Percentiles rank a stretch among this genome's conserved stretches.
Evolutionary conservation across 2,888 invertebrate species (phyloP).

Genomic region (Lepidocyrtinus sp.): DNA sequence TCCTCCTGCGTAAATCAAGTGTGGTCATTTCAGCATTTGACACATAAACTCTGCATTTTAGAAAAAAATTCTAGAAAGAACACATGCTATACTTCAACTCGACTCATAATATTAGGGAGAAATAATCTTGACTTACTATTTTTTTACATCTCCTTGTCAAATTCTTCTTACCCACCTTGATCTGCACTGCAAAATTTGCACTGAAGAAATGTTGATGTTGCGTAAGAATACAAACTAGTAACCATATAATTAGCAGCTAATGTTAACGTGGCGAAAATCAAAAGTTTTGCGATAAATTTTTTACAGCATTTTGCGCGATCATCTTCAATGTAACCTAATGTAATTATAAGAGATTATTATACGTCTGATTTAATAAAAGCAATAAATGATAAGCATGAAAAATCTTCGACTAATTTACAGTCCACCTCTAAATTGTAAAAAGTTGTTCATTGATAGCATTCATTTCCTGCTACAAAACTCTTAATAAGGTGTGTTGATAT

Average conservation of each 20-base stretch:
- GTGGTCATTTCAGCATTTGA: not conserved
- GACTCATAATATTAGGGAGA: not conserved
- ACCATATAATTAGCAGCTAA: no score
- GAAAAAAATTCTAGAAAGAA: not conserved
- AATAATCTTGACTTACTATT: not conserved
- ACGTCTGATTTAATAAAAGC: not conserved
- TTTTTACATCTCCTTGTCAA: not conserved
- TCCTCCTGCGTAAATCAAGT: not conserved
- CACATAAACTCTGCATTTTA: not conserved
- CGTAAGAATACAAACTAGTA: not conserved
- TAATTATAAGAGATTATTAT: not conserved
- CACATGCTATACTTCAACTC: not conserved
- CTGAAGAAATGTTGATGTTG: not conserved
- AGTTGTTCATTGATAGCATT: not conserved
- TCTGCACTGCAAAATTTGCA: not conserved
- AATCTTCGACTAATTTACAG: no score
- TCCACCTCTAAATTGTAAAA: no score
- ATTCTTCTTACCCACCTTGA: not conserved
- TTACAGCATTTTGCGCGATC: not conserved
- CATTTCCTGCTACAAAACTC: not conserved
- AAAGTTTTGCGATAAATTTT: no score
- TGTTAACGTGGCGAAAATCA: no score
- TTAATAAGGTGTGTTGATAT: not conserved
- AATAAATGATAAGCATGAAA: no score
- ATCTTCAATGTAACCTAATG: not conserved